phyloP scores from a whole-genome alignment of 2,888 invertebrate genomes.

The Molorchus minor region DNA sequence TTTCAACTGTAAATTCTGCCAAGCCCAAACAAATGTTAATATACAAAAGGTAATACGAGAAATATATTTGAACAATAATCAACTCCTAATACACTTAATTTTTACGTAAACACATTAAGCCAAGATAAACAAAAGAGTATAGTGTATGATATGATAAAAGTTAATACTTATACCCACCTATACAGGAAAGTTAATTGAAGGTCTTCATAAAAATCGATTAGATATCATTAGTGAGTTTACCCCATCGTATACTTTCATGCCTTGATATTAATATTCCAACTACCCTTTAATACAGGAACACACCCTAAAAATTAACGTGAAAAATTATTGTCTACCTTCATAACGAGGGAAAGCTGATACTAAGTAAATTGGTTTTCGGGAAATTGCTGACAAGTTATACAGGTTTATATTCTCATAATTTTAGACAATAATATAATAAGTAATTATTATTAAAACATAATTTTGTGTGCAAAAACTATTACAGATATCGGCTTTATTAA shows the following conservation, averaged over 20 bases:
- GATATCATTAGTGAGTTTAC: constrained; percentile 25
- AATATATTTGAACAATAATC: no score
- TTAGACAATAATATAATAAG: no score
- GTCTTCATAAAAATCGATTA: constrained; percentile 18
- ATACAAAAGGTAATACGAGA: no score
- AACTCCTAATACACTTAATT: constrained; percentile 36
- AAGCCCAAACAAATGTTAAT: no score
- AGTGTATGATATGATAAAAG: constrained; percentile 7
- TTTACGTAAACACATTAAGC: constrained; percentile 41
- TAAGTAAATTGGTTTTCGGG: constrained; percentile 14
- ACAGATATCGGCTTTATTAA: no score
- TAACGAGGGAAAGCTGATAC: constrained; percentile 10
- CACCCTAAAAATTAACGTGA: constrained; percentile 27
- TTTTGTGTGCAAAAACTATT: no score
- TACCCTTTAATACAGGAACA: constrained; percentile 24
- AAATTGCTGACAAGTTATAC: constrained; percentile 16
- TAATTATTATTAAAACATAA: no score
- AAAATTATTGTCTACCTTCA: constrained; percentile 16
- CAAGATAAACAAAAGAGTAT: constrained; percentile 40
- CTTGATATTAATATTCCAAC: constrained; percentile 26
- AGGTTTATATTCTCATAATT: no score
- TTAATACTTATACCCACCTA: constrained; percentile 14
- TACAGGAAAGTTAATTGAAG: constrained; percentile 24
- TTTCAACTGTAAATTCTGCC: no score
- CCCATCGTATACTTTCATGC: constrained; percentile 13